Evolutionary conservation across 1,140 invertebrate genomes (phyloP), one percentile per base, ranked within the genome.

Genomic region (Nasonia vitripennis): DNA sequence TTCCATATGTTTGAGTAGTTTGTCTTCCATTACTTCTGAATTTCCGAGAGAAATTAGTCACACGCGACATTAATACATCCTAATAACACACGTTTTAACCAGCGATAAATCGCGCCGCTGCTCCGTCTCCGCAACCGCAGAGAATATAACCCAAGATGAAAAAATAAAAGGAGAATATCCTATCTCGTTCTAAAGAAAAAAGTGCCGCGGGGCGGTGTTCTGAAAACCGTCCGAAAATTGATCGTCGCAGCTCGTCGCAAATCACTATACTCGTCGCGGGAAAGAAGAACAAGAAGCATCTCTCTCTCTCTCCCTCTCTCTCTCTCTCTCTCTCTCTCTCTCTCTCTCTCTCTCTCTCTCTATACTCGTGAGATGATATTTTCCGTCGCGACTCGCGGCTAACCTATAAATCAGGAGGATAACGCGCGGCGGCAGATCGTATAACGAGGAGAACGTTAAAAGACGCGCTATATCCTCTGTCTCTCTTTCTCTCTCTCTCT

Each of bases 381-480:
- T 86, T 80, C 84, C 74, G 80, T 86, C 84, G 51, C 67, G 84
- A 27, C 55, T 62, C 79, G 10, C 41, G 41, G 73, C 34, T 86
- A 89, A 90, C 89, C 91, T 88, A 91, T 92, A 91, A 92, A 91
- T 91, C 90, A 92, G 88, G 86, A 81, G 90, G 90, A 90, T 91
- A 90, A 91, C 89, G 89, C 89, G 89, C 55, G 55, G 0, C 55
- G 55, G 55, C 79, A 78, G 80, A 82, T 82, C 84, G 74, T 86
- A 86, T 82, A 86, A 82, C 84, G 79, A 77, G n/a, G 17, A 2
- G 71, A 67, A 71, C 78, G 78, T 85, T 85, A 85, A 79, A 79
- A 73, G 77, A 31, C 41, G 23, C 23, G 27, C 73, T 77, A 34
- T 83, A 55, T 74, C 68, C 51, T 41, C 71, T 62, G 31, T 14